Percentiles rank a stretch among this genome's conserved stretches.
phyloP scores from a whole-genome alignment of 2,113 vertebrate species.

The Heterotis niloticus region DNA sequence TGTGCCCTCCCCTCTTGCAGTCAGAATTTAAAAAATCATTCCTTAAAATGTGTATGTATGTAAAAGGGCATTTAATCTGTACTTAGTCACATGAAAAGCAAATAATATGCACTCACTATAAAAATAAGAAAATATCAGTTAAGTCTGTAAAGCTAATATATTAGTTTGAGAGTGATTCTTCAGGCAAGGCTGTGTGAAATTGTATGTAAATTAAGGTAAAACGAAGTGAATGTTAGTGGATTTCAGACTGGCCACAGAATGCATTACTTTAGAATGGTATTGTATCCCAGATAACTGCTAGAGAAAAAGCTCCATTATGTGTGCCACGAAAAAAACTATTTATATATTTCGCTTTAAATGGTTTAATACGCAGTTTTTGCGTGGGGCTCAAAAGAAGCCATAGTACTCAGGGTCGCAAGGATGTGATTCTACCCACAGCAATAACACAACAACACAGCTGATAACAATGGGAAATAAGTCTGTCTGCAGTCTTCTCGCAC shows the following conservation, averaged over 20 bases:
- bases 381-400: not conserved
- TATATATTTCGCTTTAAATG: not conserved
- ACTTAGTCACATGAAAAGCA: not conserved
- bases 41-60: not conserved
- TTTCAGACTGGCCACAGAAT: not conserved
- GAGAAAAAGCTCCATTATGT: no score
- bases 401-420: not conserved
- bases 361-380: not conserved
- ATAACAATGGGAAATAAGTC: slow-evolving; percentile 8
- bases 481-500: not conserved
- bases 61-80: not conserved
- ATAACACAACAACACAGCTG: slow-evolving; percentile 33
- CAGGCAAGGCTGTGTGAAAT: not conserved
- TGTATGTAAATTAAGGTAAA: not conserved
- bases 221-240: not conserved
- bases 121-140: not conserved
- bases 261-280: no score
- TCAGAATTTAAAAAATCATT: not conserved
- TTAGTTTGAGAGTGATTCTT: no score
- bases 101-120: not conserved
- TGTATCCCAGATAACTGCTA: no score
- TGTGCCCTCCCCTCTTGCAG: not conserved
- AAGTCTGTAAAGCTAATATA: not conserved
- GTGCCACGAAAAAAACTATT: not conserved
- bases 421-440: not conserved